Conservation (phyloP, 2,888 invertebrate species). For the Drosophila eohydei region DNA sequence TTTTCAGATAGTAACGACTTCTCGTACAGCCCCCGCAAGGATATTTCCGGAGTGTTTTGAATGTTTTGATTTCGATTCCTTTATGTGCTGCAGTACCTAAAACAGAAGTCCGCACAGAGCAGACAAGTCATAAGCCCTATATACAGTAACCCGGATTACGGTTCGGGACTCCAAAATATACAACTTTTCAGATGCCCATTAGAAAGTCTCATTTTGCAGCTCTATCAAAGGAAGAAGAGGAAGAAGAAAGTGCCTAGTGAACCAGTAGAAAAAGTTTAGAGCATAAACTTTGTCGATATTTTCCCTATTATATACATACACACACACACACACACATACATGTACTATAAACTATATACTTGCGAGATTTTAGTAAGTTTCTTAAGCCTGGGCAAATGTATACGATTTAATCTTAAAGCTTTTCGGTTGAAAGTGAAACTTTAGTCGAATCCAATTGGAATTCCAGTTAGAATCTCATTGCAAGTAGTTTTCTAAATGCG, state of each 20-base stretch:
- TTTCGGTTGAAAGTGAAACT: background rate
- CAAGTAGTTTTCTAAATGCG: conserved; percentile 13
- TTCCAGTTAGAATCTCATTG: conserved; percentile 1
- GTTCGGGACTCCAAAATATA: background rate
- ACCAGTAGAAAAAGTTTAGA: conserved; percentile 40
- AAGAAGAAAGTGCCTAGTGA: conserved; percentile 63
- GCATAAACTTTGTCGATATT: conserved; percentile 27
- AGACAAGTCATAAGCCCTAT: conserved; percentile 39
- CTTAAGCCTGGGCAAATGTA: conserved; percentile 49
- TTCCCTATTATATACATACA: background rate
- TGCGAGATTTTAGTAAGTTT: conserved; percentile 7
- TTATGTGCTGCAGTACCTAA: conserved; percentile 70
- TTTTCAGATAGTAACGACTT: background rate
- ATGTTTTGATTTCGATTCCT: conserved; percentile 34
- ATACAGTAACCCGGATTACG: background rate
- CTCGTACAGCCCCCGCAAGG: background rate
- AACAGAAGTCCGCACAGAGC: conserved; percentile 24
- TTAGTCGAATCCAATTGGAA: background rate
- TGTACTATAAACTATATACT: conserved; percentile 5
- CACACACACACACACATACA: background rate
- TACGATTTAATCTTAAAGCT: conserved; percentile 37
- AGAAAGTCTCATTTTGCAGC: conserved; percentile 24
- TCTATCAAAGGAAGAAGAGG: conserved; percentile 16
- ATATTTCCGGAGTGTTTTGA: conserved; percentile 5
- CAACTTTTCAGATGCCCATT: conserved; percentile 1